A percentile compares a stretch with the other conserved stretches of the same genome.
phyloP scores from a whole-genome alignment of 2,113 vertebrate genomes.

The Sus scrofa region T2T-Sscrofa CM000827.6:86659501-86660000 shows the following conservation, averaged over 20 bases:
- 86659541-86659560: not conserved
- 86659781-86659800: not conserved
- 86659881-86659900: not conserved
- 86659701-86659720: not conserved
- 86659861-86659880: not conserved
- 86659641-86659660: not conserved
- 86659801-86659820: not conserved
- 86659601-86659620: not conserved
- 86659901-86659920: not conserved
- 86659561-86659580: not conserved
- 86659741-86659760: not conserved
- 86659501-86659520: not conserved
- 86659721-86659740: not conserved
- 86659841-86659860: not conserved
- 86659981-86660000: not conserved
- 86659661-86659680: not conserved
- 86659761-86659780: not conserved
- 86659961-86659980: constrained; percentile 16
- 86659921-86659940: not conserved
- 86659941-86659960: not conserved
- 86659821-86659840: not conserved
- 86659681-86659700: not conserved
- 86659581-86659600: not conserved
- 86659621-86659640: not conserved
- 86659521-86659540: not conserved